Conservation (phyloP, 2,888 invertebrate species). For the Sesamia inferens region DNA sequence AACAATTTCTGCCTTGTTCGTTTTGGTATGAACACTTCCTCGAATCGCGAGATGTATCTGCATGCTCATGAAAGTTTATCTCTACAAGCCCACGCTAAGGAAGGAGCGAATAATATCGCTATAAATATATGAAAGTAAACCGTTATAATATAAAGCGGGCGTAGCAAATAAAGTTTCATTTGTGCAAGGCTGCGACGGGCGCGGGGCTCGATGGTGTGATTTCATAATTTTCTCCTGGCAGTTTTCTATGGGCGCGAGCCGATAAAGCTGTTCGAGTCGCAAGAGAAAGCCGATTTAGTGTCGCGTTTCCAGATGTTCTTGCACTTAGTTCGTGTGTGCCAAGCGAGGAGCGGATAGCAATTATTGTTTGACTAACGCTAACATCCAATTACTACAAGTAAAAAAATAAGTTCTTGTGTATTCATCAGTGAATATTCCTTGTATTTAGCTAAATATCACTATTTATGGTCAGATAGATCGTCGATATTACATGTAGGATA, state of each 20-base stretch:
- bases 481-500: no score
- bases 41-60: slow-evolving; percentile 56
- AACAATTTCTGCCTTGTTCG: slow-evolving; percentile 53
- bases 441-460: no score
- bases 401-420: neutral
- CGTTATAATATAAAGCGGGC: slow-evolving; percentile 63
- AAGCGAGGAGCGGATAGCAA: slow-evolving; percentile 66
- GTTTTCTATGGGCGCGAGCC: slow-evolving; percentile 81
- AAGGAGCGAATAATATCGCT: slow-evolving; percentile 62
- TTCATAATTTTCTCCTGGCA: slow-evolving; percentile 84
- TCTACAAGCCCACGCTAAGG: slow-evolving; percentile 59
- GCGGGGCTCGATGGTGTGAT: slow-evolving; percentile 69
- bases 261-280: slow-evolving; percentile 78
- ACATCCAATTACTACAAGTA: neutral
- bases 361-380: slow-evolving; percentile 9
- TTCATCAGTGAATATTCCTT: neutral
- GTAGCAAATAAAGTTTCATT: slow-evolving; percentile 63
- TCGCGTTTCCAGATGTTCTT: slow-evolving; percentile 84
- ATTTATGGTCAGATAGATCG: no score
- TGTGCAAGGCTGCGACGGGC: slow-evolving; percentile 60
- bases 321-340: slow-evolving; percentile 66
- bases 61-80: slow-evolving; percentile 62
- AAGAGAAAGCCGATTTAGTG: slow-evolving; percentile 85
- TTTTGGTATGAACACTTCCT: slow-evolving; percentile 57
- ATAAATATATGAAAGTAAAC: slow-evolving; percentile 62